Percentiles rank a stretch among this genome's conserved stretches.
Conservation (phyloP, 2,888 invertebrate species). For the Taphrorychus bicolor region DNA sequence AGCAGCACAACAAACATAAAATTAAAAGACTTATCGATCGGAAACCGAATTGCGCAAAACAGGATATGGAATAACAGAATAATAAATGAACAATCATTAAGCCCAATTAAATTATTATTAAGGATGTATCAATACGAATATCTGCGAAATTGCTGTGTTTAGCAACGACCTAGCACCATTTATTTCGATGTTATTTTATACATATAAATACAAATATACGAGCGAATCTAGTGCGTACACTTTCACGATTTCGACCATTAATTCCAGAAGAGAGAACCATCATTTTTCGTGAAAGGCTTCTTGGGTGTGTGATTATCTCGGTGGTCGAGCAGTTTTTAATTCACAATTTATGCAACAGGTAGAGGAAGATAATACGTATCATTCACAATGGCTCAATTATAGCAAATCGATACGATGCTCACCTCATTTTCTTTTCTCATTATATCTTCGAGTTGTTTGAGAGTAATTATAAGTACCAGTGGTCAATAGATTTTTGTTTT, state of each 20-base stretch:
- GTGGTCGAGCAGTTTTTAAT: background rate
- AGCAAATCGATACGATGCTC: no score
- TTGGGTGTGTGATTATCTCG: slow-evolving; percentile 4
- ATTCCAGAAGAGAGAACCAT: slow-evolving; percentile 17
- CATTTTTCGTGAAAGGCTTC: slow-evolving; percentile 26
- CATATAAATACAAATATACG: background rate
- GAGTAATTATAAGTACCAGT: no score
- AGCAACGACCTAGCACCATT: slow-evolving; percentile 9
- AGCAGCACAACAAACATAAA: background rate
- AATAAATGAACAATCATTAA: slow-evolving; percentile 15
- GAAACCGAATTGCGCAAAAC: background rate
- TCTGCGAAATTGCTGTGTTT: slow-evolving; percentile 14
- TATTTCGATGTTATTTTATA: background rate
- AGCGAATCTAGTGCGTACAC: slow-evolving; percentile 9
- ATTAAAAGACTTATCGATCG: slow-evolving; percentile 6
- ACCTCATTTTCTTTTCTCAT: no score
- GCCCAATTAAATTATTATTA: slow-evolving; percentile 12
- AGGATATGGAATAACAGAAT: slow-evolving; percentile 11
- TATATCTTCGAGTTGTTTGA: no score
- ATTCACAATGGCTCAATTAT: no score
- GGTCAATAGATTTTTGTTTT: no score
- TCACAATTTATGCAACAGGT: background rate
- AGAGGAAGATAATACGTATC: no score
- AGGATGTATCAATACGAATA: slow-evolving; percentile 16
- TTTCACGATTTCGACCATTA: slow-evolving; percentile 27